Conservation (phyloP, 2,888 invertebrate species). For the Hipparchia semele region DNA sequence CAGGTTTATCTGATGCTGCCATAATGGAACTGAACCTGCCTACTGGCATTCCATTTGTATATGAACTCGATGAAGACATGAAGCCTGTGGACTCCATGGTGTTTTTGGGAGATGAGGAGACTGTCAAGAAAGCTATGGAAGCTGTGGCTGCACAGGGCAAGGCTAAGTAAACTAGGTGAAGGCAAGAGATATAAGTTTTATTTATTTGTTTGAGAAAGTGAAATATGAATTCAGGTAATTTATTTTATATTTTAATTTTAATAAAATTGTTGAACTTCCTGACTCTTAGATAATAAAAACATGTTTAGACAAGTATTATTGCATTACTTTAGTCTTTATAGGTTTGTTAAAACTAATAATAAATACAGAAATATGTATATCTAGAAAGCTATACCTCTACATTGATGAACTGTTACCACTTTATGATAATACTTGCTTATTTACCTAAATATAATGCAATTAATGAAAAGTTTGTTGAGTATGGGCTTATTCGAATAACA, state of each 20-base stretch:
- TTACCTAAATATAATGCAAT: background rate
- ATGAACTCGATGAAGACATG: conserved; percentile 87
- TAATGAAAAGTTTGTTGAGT: conserved; percentile 1
- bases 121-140: conserved; percentile 89
- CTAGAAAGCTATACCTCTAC: background rate
- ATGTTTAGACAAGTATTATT: background rate
- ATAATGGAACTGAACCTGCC: conserved; percentile 91
- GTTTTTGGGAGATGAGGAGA: conserved; percentile 91
- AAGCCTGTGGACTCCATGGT: conserved; percentile 87
- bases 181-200: background rate
- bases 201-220: conserved; percentile 5
- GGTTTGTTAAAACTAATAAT: background rate
- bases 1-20: conserved; percentile 87
- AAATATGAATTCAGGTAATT: background rate
- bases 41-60: conserved; percentile 91
- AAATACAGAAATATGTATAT: background rate
- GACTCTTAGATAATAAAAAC: background rate
- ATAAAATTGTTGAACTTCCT: too few relatives aligned
- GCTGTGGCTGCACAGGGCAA: conserved; percentile 91
- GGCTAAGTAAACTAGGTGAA: conserved; percentile 78
- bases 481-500: conserved; percentile 4
- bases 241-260: background rate
- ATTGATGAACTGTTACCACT: background rate
- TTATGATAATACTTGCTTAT: background rate
- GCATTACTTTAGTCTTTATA: too few relatives aligned